Evolutionary conservation across 2,888 invertebrate species (phyloP).

Genomic region (Brachypterus glaber): DNA sequence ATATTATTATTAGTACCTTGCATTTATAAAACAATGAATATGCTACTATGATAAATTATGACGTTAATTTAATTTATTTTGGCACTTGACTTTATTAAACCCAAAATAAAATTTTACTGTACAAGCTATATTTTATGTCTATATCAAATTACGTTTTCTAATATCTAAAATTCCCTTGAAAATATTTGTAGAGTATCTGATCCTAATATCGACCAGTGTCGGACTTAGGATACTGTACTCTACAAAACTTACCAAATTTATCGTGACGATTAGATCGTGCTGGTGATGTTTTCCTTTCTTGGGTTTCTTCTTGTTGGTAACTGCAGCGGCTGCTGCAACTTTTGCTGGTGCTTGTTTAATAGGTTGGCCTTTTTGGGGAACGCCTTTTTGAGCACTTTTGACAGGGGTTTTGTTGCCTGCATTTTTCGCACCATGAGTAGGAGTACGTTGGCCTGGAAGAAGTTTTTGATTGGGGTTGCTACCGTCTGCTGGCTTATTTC

Average conservation of each 20-base stretch:
- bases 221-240: no score
- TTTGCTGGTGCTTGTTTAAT: constrained; percentile 56
- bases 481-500: constrained; percentile 75
- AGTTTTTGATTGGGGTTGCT: constrained; percentile 61
- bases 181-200: no score
- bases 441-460: constrained; percentile 55
- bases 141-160: no score
- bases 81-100: no score
- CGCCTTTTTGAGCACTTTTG: constrained; percentile 57
- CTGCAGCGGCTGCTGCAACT: constrained; percentile 46
- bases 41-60: no score
- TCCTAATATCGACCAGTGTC: no score
- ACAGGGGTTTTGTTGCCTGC: constrained; percentile 47
- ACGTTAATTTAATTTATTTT: no score
- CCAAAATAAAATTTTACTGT: no score
- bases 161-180: no score
- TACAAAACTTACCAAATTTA: constrained; percentile 70
- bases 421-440: constrained; percentile 47
- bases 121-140: no score
- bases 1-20: no score
- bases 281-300: constrained; percentile 72
- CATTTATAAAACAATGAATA: no score
- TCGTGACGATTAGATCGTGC: constrained; percentile 72
- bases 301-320: constrained; percentile 53
- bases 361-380: constrained; percentile 65